Conservation (phyloP, 2,888 invertebrate genomes). For the Cephus nigrinus region DNA sequence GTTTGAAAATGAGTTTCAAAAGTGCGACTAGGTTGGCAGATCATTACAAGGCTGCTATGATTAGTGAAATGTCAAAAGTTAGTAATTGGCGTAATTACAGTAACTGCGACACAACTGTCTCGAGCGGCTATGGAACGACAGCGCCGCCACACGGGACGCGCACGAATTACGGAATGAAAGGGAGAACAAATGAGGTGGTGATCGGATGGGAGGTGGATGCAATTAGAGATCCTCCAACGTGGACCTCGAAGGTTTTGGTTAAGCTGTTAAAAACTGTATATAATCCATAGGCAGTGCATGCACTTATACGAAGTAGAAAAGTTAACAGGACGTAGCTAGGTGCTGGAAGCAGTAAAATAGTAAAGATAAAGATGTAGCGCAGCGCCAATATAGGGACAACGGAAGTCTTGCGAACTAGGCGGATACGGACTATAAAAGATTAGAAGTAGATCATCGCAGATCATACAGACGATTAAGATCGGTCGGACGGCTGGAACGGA, state of each 20-base stretch:
- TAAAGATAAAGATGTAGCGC: not conserved
- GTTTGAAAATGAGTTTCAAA: not conserved
- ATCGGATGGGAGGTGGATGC: not conserved
- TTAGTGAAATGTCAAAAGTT: not conserved
- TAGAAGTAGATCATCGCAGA: not conserved
- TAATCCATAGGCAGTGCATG: not conserved
- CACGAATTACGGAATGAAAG: not conserved
- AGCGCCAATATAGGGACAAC: not conserved
- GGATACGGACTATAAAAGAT: not conserved
- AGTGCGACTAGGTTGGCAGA: not conserved
- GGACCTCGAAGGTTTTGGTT: not conserved
- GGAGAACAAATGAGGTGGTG: not conserved
- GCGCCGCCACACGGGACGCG: not conserved
- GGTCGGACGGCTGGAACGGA: not conserved
- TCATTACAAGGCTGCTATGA: not conserved
- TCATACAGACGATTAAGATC: not conserved
- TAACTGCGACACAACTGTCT: not conserved
- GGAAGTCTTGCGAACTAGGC: not conserved
- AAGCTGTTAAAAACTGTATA: not conserved
- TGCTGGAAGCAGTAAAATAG: not conserved
- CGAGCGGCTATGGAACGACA: not conserved
- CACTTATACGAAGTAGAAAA: not conserved
- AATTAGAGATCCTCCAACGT: not conserved
- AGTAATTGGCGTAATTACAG: not conserved
- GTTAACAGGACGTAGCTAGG: not conserved